Evolutionary conservation across 1,140 invertebrate species (phyloP).

Genomic region (Xylocopa sonorina): DNA sequence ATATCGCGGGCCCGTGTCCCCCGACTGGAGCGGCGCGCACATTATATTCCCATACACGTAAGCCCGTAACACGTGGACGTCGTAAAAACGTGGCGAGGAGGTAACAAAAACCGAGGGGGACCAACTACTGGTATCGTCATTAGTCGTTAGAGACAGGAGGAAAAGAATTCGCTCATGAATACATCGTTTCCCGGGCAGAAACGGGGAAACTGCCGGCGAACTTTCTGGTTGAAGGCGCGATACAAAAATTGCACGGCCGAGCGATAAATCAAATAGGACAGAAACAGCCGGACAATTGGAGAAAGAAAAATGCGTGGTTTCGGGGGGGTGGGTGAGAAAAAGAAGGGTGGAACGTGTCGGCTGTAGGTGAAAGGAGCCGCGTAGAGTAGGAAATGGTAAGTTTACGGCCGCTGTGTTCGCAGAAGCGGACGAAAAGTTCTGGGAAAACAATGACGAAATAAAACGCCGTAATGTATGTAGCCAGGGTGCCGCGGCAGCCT

Average conservation of each 20-base stretch:
- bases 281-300: too few relatives aligned
- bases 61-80: neutral
- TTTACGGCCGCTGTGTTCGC: slow-evolving; percentile 48
- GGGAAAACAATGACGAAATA: slow-evolving; percentile 66
- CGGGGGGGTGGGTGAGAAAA: neutral
- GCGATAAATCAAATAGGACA: slow-evolving; percentile 12
- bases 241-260: slow-evolving; percentile 4
- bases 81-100: neutral
- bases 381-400: slow-evolving; percentile 57
- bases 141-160: neutral
- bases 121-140: neutral
- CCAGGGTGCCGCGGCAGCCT: slow-evolving; percentile 36
- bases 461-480: slow-evolving; percentile 61
- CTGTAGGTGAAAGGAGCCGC: slow-evolving; percentile 46
- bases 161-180: neutral
- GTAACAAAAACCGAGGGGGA: neutral
- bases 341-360: slow-evolving; percentile 33
- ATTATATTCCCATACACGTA: neutral
- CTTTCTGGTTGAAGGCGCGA: neutral
- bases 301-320: too few relatives aligned
- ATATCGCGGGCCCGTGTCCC: neutral
- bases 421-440: slow-evolving; percentile 56
- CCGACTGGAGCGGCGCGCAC: neutral
- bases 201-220: neutral
- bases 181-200: neutral